Evolutionary conservation across 2,113 vertebrate genomes (phyloP).

Genomic region (Pygoscelis antarcticus): DNA sequence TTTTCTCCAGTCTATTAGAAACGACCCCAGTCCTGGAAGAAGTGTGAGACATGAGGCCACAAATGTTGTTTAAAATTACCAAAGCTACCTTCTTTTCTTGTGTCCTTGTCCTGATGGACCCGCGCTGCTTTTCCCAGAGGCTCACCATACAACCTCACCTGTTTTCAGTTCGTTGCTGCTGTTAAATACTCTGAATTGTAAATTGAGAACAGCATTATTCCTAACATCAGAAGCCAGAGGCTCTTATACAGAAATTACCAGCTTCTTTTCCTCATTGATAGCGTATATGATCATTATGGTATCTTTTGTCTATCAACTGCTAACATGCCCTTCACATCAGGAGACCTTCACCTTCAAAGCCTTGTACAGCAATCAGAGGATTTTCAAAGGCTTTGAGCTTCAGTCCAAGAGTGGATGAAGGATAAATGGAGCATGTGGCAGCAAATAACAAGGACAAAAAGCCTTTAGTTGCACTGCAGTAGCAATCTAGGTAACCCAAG

Average conservation of each 20-base stretch:
- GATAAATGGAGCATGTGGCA: neutral
- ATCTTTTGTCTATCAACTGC: neutral
- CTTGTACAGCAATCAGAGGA: neutral
- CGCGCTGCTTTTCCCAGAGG: neutral
- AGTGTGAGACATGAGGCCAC: neutral
- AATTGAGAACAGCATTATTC: neutral
- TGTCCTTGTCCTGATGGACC: neutral
- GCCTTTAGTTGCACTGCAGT: neutral
- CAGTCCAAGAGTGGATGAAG: neutral
- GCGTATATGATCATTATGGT: neutral
- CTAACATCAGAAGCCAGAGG: neutral
- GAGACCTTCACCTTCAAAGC: neutral
- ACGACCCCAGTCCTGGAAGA: neutral
- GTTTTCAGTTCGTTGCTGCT: neutral
- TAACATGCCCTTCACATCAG: neutral
- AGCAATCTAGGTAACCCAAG: neutral
- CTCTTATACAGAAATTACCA: neutral
- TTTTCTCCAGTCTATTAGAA: neutral
- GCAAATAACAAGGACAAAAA: neutral
- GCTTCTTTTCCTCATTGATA: neutral
- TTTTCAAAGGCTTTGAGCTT: neutral
- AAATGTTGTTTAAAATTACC: neutral
- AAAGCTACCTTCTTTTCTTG: neutral
- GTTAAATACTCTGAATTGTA: neutral
- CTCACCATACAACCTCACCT: neutral